These are phyloP conservation scores for Temnothorax unifasciatus DNA, from an alignment of 2,888 invertebrate species.

Conservation along the genomic window DNA sequence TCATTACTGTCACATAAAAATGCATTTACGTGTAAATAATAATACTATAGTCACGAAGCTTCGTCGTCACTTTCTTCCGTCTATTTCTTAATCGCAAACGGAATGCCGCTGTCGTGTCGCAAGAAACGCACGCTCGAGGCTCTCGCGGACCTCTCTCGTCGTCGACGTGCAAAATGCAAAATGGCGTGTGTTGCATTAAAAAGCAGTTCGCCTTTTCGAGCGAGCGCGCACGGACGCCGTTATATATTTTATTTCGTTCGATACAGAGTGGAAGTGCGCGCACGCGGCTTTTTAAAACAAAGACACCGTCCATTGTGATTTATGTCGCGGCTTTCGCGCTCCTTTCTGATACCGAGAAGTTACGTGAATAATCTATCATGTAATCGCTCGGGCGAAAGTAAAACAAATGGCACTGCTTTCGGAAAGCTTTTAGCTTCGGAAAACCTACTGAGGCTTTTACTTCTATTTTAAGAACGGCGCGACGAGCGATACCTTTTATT, in stretches of 20 bases:
- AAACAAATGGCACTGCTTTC: constrained; percentile 57
- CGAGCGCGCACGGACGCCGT: neutral
- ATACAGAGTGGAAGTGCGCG: constrained; percentile 14
- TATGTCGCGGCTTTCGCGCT: constrained; percentile 46
- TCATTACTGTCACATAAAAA: constrained; percentile 3
- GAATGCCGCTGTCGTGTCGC: constrained; percentile 6
- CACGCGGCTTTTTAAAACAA: constrained; percentile 53
- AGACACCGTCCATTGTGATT: constrained; percentile 55
- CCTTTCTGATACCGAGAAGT: constrained; percentile 53
- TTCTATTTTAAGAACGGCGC: constrained; percentile 43
- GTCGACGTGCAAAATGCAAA: constrained; percentile 50
- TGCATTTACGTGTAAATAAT: constrained; percentile 12
- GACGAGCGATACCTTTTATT: constrained; percentile 45
- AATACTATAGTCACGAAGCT: neutral
- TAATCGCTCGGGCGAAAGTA: constrained; percentile 49
- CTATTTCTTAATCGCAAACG: constrained; percentile 41
- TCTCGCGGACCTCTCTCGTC: constrained; percentile 17
- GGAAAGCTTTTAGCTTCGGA: constrained; percentile 53
- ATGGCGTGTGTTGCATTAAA: constrained; percentile 42
- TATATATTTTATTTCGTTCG: constrained; percentile 56
- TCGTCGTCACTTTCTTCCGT: constrained; percentile 3
- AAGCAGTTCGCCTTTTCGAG: constrained; percentile 8
- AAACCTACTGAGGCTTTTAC: constrained; percentile 52
- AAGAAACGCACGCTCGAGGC: constrained; percentile 11
- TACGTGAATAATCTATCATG: constrained; percentile 59